Evolutionary conservation across 2,113 vertebrate genomes (phyloP), one percentile per base, ranked within the genome.

Genomic region (Rhineura floridana): DNA sequence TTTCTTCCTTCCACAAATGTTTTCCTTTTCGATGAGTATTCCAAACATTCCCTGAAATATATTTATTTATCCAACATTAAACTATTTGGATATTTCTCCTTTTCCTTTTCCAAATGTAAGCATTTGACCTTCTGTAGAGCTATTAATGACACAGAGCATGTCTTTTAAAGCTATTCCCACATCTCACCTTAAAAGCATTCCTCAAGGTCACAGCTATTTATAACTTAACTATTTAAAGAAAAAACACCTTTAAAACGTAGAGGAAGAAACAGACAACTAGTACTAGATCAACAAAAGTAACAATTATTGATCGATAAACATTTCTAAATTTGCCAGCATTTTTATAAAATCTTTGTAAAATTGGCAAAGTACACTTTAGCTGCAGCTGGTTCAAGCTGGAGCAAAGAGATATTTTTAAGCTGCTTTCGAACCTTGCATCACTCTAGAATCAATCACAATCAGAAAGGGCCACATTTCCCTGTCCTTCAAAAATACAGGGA

Each of bases 171-270:
- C n/a, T 93, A 91, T 92, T 89, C 6, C n/a, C 84, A 90, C 65
- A 84, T 72, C 72, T 92, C 93, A 93, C 91, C 93, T 92, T 93
- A 86, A 85, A 88, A 87, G 83, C 91, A 90, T 83, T 80, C 94
- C 82, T 89, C 92, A 95, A 95, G 93, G 95, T 94, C 92, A 95
- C 36, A 91, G 92, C 77, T 97, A 95, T 96, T 96, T 94, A 92
- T 62, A 83, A 92, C 67, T 93, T 81, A 44, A 52, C 83, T 21
- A 75, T 84, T 89, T 95, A 93, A 96, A 87, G 84, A 33, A 91
- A 92, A 85, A 90, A 62, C 93, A 76, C 7, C 94, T 93, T 91
- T 93, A 82, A n/a, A 50, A 91, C 42, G 90, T 11, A 80, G 39
- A 52, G 10, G 46, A 67, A 30, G 92, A 3, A 48, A 90, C 42